These are phyloP conservation scores for Gouania willdenowi DNA, from an alignment of 2,797 vertebrate genomes.

Conservation along the genomic window DNA sequence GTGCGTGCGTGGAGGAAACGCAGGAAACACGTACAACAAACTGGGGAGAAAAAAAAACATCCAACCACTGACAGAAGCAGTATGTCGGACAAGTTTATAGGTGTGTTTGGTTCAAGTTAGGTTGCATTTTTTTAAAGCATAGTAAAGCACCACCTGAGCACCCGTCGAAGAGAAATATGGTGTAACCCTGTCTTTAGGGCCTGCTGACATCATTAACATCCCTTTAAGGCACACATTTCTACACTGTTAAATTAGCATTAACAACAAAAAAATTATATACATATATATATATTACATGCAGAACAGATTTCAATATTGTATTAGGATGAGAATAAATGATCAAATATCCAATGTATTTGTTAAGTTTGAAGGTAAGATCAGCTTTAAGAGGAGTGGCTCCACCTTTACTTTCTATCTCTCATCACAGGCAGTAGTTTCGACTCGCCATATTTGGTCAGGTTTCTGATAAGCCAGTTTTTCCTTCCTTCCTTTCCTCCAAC, in stretches of 20 bases:
- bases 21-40: neutral
- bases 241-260: constrained; percentile 36
- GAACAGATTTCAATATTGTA: no score
- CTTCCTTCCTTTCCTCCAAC: constrained; percentile 61
- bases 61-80: neutral
- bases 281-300: no score
- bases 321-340: no score
- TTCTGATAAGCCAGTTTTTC: constrained; percentile 79
- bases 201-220: constrained; percentile 39
- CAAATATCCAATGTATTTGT: no score
- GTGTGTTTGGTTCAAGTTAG: constrained; percentile 28
- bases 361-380: neutral
- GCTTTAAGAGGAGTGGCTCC: constrained; percentile 12
- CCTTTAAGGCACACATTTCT: no score
- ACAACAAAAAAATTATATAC: no score
- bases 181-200: no score
- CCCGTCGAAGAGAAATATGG: no score
- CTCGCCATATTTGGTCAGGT: constrained; percentile 72
- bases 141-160: no score
- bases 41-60: neutral
- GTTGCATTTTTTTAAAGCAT: constrained; percentile 1
- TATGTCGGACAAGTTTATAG: constrained; percentile 29
- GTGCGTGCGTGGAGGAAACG: no score
- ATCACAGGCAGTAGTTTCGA: constrained; percentile 69
- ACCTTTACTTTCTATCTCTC: constrained; percentile 41